Evolutionary conservation across 2,797 vertebrate genomes (phyloP).

Genomic region (Notolabrus celidotus): DNA sequence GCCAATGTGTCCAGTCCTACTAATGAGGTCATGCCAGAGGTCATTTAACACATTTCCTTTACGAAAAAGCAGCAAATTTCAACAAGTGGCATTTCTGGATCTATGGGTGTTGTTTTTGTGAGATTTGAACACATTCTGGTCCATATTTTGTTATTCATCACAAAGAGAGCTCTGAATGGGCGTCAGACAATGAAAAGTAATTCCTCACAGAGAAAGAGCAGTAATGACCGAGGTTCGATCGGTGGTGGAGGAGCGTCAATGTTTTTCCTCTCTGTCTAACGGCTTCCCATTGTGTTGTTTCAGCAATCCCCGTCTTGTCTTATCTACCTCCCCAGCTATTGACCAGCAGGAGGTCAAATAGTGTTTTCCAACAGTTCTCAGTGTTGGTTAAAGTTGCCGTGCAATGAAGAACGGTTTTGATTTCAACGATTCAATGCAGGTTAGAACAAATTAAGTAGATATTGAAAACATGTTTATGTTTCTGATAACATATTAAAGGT

Average conservation of each 20-base stretch:
- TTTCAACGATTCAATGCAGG: background rate
- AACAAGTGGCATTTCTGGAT: background rate
- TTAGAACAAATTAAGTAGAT: no score
- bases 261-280: constrained; percentile 42
- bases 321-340: constrained; percentile 54
- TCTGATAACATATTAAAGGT: no score
- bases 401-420: background rate
- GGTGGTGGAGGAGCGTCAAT: constrained; percentile 16
- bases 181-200: constrained; percentile 35
- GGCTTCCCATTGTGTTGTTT: constrained; percentile 62
- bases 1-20: constrained; percentile 26
- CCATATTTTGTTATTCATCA: constrained; percentile 6
- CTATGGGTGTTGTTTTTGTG: background rate
- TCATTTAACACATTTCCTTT: constrained; percentile 37
- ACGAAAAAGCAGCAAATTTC: constrained; percentile 20
- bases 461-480: no score
- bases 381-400: constrained; percentile 12
- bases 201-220: constrained; percentile 23
- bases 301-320: constrained; percentile 51
- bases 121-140: constrained; percentile 2
- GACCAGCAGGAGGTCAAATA: constrained; percentile 44
- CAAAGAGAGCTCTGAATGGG: background rate
- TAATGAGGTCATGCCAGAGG: constrained; percentile 36
- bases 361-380: constrained; percentile 32
- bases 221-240: constrained; percentile 38